Evolutionary conservation across 2,113 vertebrate species (phyloP).

Genomic region (Herpailurus yagouaroundi): DNA sequence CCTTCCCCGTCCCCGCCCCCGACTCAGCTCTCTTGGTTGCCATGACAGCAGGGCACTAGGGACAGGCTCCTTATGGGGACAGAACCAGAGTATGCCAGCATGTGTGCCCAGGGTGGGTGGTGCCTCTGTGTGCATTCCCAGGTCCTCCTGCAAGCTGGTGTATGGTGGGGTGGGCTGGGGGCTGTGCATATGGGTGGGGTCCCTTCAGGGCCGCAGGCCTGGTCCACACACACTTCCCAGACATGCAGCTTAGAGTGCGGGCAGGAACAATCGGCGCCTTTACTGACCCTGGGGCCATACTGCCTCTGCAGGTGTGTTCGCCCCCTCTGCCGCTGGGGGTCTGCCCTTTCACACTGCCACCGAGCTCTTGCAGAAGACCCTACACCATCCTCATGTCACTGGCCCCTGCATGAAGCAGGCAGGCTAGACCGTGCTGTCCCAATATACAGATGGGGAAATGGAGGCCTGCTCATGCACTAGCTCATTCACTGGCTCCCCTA

Average conservation of each 20-base stretch:
- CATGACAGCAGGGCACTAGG: conserved; percentile 50
- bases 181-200: not conserved
- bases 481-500: not conserved
- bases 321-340: not conserved
- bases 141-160: not conserved
- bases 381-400: not conserved
- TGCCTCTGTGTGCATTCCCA: accelerated
- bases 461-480: not conserved
- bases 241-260: not conserved
- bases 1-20: not conserved
- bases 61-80: conserved; percentile 27
- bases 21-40: conserved; percentile 17
- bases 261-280: not conserved
- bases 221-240: not conserved
- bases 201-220: not conserved
- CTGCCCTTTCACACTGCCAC: not conserved
- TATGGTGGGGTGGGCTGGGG: not conserved
- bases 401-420: not conserved
- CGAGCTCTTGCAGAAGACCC: not conserved
- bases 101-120: not conserved
- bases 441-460: not conserved
- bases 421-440: not conserved
- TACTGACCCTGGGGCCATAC: not conserved
- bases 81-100: not conserved
- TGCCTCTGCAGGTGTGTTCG: not conserved